Evolutionary conservation across 2,888 invertebrate species (phyloP).

Genomic region (Argyresthia albistria): DNA sequence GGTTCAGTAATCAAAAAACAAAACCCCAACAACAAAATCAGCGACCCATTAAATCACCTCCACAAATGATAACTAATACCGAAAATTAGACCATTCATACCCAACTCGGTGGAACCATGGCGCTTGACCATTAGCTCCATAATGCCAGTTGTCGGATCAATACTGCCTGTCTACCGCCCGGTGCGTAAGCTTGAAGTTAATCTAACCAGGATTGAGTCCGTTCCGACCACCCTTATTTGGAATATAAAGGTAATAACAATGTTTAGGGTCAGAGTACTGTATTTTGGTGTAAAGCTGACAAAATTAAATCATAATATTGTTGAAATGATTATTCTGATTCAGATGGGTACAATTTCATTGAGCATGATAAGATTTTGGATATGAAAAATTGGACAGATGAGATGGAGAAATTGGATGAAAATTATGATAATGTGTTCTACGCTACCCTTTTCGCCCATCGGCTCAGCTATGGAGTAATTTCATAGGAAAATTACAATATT

Average conservation of each 20-base stretch:
- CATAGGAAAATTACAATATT: no score
- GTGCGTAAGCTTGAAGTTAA: conserved; percentile 32
- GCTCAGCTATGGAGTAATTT: no score
- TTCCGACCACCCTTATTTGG: background rate
- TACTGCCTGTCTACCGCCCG: conserved; percentile 27
- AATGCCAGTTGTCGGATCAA: conserved; percentile 12
- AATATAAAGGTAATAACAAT: background rate
- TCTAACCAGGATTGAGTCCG: conserved; percentile 15
- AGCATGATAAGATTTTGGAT: no score
- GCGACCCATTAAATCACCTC: background rate
- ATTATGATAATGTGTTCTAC: no score
- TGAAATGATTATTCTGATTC: no score
- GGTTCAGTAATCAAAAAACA: background rate
- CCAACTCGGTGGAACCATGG: background rate
- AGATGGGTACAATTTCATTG: no score
- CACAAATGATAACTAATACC: background rate
- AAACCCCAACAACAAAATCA: background rate
- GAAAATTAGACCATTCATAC: background rate
- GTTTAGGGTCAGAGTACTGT: no score
- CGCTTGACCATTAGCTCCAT: background rate
- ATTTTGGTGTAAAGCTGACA: no score
- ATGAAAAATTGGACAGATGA: no score
- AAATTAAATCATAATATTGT: no score
- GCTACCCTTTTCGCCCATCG: no score
- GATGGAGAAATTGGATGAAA: no score